Base-by-base conservation (phyloP, 2,113 vertebrate species). In the Petroica traversi region DNA sequence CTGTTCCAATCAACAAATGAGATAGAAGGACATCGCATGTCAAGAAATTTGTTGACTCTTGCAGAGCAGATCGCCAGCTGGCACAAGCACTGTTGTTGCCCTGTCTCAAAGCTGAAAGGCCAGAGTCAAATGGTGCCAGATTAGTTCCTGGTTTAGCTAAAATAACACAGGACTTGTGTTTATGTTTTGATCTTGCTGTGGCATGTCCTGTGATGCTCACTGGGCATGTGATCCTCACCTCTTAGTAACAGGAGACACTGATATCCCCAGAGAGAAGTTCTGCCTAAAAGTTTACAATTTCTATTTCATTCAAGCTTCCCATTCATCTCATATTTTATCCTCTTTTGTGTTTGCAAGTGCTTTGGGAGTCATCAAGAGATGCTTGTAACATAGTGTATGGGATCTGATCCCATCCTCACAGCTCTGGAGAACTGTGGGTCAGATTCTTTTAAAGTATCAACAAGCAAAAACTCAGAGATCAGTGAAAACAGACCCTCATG, bases 41-140 rank as follows among this genome's bases (percentile, higher is more conserved):
- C 83, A 94, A 97, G 88, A 97, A 96, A 96, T 71, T 86, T 97
- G 92, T 96, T 96, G 95, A 97, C 90, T 82, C 69, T 93, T 89
- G 78, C 92, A 95, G 94, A 87, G 79, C 79, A 95, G 92, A 92
- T 75, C 87, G 85, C 88, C 97, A 97, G 86, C 89, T 97, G 97
- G 94, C 89, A 72, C 7, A 19, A 76, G 40, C 14, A 54, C 41
- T 55, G 2, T 55, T 93, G 86, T 92, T 95, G 83, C 91, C 94
- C 85, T 72, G 77, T 77, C 62, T 85, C 85, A 79, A 59, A 95
- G 57, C 78, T 97, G 94, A 96, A 97, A 98, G 43, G 29, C 73
- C 31, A 74, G 67, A 92, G 58, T 66, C 29, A 83, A 85, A 78
- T 61, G 9, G 17, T 94, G 64, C 86, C 93, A 97, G 72, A 92